A percentile compares a stretch with the other conserved stretches of the same genome.
Conservation (phyloP, 2,113 vertebrate species). For the Apodemus sylvaticus region DNA sequence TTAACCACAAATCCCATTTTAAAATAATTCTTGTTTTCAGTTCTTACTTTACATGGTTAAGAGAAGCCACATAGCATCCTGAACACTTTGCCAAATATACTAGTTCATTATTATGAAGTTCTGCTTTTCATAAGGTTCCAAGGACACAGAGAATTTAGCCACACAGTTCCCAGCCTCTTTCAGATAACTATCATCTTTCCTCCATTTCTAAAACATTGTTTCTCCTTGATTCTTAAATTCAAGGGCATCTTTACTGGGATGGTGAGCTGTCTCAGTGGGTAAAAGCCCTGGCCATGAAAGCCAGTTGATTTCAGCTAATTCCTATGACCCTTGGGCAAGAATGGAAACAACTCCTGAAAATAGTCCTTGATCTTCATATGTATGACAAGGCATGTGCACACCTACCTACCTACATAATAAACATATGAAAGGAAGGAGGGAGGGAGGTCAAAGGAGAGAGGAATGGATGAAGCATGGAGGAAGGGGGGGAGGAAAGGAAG, state of each 20-base stretch:
- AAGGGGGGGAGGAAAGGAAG: not conserved
- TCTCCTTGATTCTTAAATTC: not conserved
- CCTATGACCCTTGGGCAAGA: not conserved
- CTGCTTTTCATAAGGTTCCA: not conserved
- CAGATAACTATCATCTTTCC: not conserved
- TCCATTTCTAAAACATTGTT: not conserved
- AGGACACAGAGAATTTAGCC: not conserved
- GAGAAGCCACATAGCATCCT: not conserved
- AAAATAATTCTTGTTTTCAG: not conserved
- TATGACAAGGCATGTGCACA: not conserved
- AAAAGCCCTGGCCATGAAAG: not conserved
- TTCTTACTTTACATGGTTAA: not conserved
- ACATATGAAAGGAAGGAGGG: not conserved
- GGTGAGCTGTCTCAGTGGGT: not conserved
- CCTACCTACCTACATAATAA: not conserved
- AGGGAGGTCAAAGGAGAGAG: not conserved
- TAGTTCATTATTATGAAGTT: not conserved
- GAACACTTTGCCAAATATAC: not conserved
- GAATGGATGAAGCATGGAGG: rapidly evolving
- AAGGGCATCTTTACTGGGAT: not conserved
- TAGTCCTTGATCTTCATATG: not conserved
- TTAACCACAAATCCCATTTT: not conserved
- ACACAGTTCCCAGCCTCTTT: not conserved
- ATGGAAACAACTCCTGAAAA: not conserved
- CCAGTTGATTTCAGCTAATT: not conserved